Percentiles rank a stretch among this genome's conserved stretches.
These are phyloP conservation scores for Calidris pugnax DNA, from an alignment of 2,113 vertebrate genomes.

Conservation along the genomic window DNA sequence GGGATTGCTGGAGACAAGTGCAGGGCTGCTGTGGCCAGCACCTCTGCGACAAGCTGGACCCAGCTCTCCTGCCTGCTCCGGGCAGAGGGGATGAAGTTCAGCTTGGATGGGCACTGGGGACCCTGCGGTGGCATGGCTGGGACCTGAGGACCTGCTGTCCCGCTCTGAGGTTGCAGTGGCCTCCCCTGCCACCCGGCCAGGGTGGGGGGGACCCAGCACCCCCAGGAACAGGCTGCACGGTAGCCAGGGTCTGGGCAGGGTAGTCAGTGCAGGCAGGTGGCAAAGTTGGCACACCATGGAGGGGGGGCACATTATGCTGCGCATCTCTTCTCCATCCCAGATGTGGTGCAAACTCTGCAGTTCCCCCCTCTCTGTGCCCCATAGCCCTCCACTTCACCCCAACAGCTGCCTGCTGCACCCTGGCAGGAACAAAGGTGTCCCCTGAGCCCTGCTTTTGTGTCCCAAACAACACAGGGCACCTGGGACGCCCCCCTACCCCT, in stretches of 20 bases:
- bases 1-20: background rate
- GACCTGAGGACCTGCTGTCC: background rate
- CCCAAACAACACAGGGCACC: background rate
- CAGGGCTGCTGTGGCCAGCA: background rate
- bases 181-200: background rate
- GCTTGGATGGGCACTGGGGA: rapidly evolving
- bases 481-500: background rate
- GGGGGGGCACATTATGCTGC: background rate
- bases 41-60: background rate
- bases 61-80: background rate
- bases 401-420: rapidly evolving
- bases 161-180: background rate
- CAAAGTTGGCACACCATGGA: rapidly evolving
- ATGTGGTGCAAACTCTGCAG: no score
- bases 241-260: background rate
- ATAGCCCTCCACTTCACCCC: background rate
- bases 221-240: background rate
- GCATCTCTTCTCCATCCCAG: background rate
- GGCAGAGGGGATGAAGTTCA: background rate
- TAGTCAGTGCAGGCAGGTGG: background rate
- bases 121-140: background rate
- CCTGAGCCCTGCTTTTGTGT: background rate
- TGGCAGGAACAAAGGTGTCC: background rate
- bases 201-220: background rate
- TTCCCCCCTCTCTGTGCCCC: background rate